Evolutionary conservation across 2,888 invertebrate species (phyloP).

Genomic region (Meloe dianella): DNA sequence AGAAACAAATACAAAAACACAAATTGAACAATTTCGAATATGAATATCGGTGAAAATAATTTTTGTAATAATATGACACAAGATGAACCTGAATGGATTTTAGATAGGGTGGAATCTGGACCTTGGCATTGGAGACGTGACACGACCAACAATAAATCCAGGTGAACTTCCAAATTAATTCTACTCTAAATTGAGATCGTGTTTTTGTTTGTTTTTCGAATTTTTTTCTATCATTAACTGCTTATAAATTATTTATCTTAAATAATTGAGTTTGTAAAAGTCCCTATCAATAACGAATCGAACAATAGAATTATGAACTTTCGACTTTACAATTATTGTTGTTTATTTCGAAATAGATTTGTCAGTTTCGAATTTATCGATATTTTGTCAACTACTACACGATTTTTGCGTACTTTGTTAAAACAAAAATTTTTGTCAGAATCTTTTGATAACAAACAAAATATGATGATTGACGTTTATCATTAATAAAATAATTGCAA

Average conservation of each 20-base stretch:
- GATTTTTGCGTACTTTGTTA: too few species aligned
- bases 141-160: constrained; percentile 47
- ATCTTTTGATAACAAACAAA: too few species aligned
- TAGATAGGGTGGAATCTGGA: constrained; percentile 56
- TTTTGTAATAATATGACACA: constrained; percentile 39
- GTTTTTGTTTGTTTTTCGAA: not conserved
- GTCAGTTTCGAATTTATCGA: not conserved
- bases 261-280: not conserved
- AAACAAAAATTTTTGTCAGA: too few species aligned
- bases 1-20: not conserved
- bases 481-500: too few species aligned
- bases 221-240: not conserved
- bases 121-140: constrained; percentile 57
- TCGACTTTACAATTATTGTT: not conserved
- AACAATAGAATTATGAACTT: not conserved
- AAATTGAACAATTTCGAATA: constrained; percentile 4
- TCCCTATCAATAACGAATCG: not conserved
- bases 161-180: constrained; percentile 42
- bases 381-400: not conserved
- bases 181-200: not conserved
- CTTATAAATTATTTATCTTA: not conserved
- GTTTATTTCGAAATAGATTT: not conserved
- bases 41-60: constrained; percentile 12
- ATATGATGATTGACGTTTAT: too few species aligned
- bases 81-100: constrained; percentile 57